Evolutionary conservation across 2,113 vertebrate genomes (phyloP), one percentile per base, ranked within the genome.

Genomic region (zebrafish (Danio rerio)): DNA sequence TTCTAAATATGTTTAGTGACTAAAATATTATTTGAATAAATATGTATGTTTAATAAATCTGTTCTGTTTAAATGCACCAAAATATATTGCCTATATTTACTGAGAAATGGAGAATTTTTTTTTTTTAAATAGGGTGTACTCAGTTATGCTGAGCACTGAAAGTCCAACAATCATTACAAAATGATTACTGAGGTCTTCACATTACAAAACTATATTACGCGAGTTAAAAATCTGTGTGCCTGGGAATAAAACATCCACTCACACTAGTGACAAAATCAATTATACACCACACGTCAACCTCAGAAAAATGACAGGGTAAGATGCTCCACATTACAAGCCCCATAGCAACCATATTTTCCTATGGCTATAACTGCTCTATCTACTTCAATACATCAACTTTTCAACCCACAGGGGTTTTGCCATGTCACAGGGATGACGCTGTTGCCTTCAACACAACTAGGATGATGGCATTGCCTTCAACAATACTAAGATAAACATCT

Each of bases 191-290:
- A 43, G 5, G 40, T 56, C 6, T 0, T n/a, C n/a, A n/a, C n/a
- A n/a, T n/a, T n/a, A n/a, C n/a, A n/a, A n/a, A n/a, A n/a, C 7
- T 7, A 61, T 2, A 52, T 13, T 49, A n/a, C 43, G 11, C 4
- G 66, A 70, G 49, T 70, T 43, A 75, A 83, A n/a, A 21, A 89
- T 75, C 56, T 89, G 83, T 87, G 88, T 31, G 62, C 68, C 83
- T 66, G 77, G 88, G 90, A 91, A 87, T 76, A 80, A 86, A 92
- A 93, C 93, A 93, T 93, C 92, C 93, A 92, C 84, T 92, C 91
- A 82, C 88, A 91, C 93, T 92, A 93, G 92, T 93, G 92, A 93
- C 91, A 90, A 93, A n/a, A 93, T 93, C 91, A 93, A 89, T 93
- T 93, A 91, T 87, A 88, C 89, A 90, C 89, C 90, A 88, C 92